Conservation (phyloP, 2,113 vertebrate species). For the Lophotis ruficrista region DNA sequence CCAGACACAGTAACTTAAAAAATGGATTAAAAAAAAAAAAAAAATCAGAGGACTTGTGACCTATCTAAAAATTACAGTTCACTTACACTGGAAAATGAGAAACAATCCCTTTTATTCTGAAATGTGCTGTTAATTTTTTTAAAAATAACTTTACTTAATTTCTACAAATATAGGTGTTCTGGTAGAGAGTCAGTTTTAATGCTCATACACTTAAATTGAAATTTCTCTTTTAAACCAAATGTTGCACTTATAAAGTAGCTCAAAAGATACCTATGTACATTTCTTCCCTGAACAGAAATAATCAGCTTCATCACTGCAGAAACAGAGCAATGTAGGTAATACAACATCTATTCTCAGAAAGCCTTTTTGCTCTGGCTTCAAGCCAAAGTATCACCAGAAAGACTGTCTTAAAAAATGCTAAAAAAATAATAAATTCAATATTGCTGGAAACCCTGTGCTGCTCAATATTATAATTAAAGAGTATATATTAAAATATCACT, state of each 20-base stretch:
- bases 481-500: neutral
- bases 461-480: neutral
- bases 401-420: neutral
- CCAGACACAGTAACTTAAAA: neutral
- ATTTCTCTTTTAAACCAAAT: neutral
- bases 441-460: neutral
- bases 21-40: neutral
- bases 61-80: neutral
- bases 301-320: neutral
- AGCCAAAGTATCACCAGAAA: neutral
- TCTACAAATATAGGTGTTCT: neutral
- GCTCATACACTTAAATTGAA: neutral
- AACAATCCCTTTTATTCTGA: neutral
- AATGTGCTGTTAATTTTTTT: neutral
- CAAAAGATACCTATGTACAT: neutral
- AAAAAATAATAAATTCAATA: neutral
- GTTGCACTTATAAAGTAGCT: neutral
- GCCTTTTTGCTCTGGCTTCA: neutral
- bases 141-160: neutral
- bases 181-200: neutral
- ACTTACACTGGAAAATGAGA: neutral
- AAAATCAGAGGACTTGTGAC: neutral
- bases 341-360: neutral
- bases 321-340: neutral
- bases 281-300: neutral